phyloP scores from a whole-genome alignment of 2,797 vertebrate species.

The Enteromius trimaculatus region DNA sequence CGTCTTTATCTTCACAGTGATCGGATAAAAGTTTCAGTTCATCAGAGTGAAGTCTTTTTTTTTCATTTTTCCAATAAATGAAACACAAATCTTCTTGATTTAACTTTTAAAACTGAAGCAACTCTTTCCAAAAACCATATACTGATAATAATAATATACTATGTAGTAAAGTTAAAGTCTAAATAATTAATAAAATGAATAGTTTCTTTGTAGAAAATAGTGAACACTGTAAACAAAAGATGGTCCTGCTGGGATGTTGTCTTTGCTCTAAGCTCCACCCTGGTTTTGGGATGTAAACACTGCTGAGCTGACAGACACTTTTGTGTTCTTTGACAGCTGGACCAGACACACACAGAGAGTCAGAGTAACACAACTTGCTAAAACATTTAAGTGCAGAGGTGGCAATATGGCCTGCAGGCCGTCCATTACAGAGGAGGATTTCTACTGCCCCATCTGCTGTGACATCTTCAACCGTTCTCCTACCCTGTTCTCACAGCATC shows the following conservation, averaged over 20 bases:
- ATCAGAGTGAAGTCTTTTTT: neutral
- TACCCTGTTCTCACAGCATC: constrained; percentile 62
- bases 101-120: neutral
- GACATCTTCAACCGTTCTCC: constrained; percentile 60
- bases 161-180: neutral
- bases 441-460: constrained; percentile 60
- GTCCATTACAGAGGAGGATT: constrained; percentile 57
- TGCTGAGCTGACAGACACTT: neutral
- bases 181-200: neutral
- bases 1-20: neutral
- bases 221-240: neutral
- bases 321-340: neutral
- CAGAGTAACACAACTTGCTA: neutral
- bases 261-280: constrained; percentile 30
- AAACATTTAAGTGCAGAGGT: neutral
- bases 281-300: constrained; percentile 5
- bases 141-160: too few relatives aligned
- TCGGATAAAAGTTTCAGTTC: neutral
- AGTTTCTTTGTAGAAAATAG: neutral
- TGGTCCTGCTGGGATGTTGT: neutral
- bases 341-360: neutral
- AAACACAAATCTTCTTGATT: neutral
- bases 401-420: constrained; percentile 45
- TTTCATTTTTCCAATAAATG: neutral
- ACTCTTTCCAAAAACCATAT: neutral